Evolutionary conservation across 2,888 invertebrate genomes (phyloP).

Genomic region (Herminia tarsipennalis): DNA sequence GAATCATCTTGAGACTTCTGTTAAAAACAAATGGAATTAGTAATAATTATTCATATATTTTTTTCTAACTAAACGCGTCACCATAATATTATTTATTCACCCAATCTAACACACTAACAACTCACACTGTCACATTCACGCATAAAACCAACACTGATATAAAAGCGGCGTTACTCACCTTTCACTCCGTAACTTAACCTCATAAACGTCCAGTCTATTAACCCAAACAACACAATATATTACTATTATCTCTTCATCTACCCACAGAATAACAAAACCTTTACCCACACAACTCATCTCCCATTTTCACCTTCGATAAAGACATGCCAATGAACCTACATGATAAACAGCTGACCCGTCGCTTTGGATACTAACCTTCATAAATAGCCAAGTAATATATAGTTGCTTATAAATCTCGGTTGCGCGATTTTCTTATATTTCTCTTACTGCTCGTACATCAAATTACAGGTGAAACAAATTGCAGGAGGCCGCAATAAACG

Average conservation of each 20-base stretch:
- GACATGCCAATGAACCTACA: conserved; percentile 37
- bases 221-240: neutral
- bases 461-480: conserved; percentile 76
- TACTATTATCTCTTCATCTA: neutral
- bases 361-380: conserved; percentile 29
- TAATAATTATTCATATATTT: no score
- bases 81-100: no score
- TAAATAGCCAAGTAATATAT: conserved; percentile 36
- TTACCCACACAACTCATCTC: conserved; percentile 1
- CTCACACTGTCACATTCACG: no score
- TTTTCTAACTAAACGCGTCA: no score
- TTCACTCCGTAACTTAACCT: neutral
- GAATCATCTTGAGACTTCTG: no score
- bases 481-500: conserved; percentile 66
- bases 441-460: conserved; percentile 62
- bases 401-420: conserved; percentile 35
- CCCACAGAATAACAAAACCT: neutral
- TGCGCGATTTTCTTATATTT: conserved; percentile 45
- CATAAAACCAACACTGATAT: no score
- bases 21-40: no score
- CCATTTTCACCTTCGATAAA: conserved; percentile 18
- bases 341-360: conserved; percentile 36
- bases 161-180: no score
- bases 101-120: no score
- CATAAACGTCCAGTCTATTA: neutral